These are phyloP conservation scores for Blomia tropicalis DNA, from an alignment of 2,888 invertebrate genomes.

Conservation along the genomic window DNA sequence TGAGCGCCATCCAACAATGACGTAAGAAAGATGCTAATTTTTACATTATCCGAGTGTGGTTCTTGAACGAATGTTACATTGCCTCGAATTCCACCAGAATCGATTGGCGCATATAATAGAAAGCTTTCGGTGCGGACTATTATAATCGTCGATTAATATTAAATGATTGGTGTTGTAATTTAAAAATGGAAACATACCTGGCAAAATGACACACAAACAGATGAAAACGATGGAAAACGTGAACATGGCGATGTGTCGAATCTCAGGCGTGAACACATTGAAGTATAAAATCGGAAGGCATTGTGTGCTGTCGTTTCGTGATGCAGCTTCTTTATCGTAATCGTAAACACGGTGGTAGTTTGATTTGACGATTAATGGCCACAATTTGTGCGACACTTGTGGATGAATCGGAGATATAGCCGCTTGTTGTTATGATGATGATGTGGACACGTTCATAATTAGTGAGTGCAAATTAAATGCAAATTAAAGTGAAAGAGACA, in stretches of 20 bases:
- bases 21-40: slow-evolving; percentile 28
- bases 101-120: slow-evolving; percentile 28
- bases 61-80: slow-evolving; percentile 30
- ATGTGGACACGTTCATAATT: slow-evolving; percentile 11
- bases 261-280: not conserved
- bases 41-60: slow-evolving; percentile 22
- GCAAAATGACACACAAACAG: too few relatives aligned
- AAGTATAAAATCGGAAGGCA: not conserved
- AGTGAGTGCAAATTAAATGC: slow-evolving; percentile 14
- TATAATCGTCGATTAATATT: not conserved
- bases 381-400: too few relatives aligned
- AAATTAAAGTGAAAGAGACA: too few relatives aligned
- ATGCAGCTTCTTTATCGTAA: too few relatives aligned
- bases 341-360: too few relatives aligned
- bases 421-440: not conserved
- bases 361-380: too few relatives aligned
- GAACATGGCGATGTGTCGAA: too few relatives aligned
- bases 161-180: not conserved
- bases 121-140: not conserved
- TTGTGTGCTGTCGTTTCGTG: too few relatives aligned
- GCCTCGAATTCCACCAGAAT: slow-evolving; percentile 28
- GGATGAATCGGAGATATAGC: not conserved
- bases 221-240: too few relatives aligned
- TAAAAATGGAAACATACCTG: not conserved
- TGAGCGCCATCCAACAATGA: slow-evolving; percentile 2